These are phyloP conservation scores for Formicarius rufipectus DNA, from an alignment of 2,113 vertebrate genomes.

Conservation along the genomic window DNA sequence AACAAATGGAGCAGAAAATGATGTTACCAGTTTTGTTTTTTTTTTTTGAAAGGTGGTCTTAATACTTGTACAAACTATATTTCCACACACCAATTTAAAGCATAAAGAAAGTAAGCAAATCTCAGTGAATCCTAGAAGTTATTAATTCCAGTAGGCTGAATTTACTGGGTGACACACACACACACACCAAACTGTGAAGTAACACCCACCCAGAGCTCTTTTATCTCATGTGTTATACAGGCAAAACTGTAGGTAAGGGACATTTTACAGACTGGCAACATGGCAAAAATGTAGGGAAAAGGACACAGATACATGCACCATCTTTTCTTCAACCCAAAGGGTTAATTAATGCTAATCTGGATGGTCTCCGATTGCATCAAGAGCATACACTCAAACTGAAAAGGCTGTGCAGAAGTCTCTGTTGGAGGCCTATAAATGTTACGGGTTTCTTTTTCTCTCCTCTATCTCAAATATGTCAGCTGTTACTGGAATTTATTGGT, in stretches of 20 bases:
- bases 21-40: background rate
- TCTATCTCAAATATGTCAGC: conserved; percentile 20
- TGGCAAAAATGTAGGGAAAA: background rate
- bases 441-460: background rate
- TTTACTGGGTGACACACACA: background rate
- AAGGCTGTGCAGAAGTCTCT: background rate
- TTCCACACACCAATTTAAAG: background rate
- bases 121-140: background rate
- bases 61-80: background rate
- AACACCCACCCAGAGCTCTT: background rate
- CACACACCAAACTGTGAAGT: background rate
- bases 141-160: background rate
- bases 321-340: background rate
- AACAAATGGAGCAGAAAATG: background rate
- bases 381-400: conserved; percentile 5
- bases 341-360: conserved; percentile 16
- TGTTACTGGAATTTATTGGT: conserved; percentile 33
- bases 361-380: background rate
- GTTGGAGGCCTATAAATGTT: background rate
- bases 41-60: background rate
- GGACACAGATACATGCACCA: background rate
- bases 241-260: background rate
- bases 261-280: background rate
- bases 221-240: background rate
- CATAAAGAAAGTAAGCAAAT: background rate